phyloP scores from a whole-genome alignment of 2,113 vertebrate species.

The Corapipo altera region DNA sequence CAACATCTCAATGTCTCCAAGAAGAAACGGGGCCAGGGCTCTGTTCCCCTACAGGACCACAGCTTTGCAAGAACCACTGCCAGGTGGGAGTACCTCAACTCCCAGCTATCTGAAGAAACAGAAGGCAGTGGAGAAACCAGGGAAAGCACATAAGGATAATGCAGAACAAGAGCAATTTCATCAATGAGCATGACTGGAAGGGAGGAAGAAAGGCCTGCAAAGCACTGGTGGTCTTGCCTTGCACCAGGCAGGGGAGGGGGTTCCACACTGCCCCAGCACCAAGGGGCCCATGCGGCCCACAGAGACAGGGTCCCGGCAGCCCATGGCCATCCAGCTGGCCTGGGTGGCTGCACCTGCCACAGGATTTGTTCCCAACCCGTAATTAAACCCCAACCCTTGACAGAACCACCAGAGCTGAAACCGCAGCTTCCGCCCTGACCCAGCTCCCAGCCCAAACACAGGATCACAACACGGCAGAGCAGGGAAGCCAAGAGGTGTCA shows the following conservation, averaged over 20 bases:
- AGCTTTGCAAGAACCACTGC: not conserved
- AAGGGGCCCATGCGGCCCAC: not conserved
- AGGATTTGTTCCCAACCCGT: not conserved
- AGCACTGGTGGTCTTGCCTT: fast-evolving
- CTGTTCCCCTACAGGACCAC: not conserved
- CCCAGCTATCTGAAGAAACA: not conserved
- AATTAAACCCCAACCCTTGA: not conserved
- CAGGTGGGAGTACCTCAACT: not conserved
- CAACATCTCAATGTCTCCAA: not conserved
- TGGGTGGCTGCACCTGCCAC: not conserved
- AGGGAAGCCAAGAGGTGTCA: not conserved
- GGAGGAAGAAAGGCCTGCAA: not conserved
- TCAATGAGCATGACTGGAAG: not conserved
- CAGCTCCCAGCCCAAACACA: not conserved
- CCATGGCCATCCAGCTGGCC: not conserved
- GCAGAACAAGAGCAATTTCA: not conserved
- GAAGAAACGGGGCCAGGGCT: not conserved
- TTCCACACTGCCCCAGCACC: not conserved
- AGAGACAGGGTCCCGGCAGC: not conserved
- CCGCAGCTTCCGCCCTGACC: not conserved
- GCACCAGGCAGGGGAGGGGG: not conserved
- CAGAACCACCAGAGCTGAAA: not conserved
- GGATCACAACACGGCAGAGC: fast-evolving
- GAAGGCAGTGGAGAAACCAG: not conserved
- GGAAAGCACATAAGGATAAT: not conserved